phyloP scores from a whole-genome alignment of 2,113 vertebrate species.

The Psittacus erithacus region DNA sequence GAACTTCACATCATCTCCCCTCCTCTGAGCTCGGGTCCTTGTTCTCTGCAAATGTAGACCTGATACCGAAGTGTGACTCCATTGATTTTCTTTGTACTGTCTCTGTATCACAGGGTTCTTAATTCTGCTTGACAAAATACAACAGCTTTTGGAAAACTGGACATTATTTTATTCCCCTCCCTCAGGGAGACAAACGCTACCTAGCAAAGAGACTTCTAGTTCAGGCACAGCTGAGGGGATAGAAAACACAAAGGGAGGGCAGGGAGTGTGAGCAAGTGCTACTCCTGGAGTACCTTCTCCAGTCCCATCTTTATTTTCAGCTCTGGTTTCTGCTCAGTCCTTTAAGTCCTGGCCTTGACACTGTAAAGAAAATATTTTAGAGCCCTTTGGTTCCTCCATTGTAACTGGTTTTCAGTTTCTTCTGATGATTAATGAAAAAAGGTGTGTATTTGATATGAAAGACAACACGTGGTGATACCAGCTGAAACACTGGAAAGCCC shows the following conservation, averaged over 20 bases:
- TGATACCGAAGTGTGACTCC: fast-evolving
- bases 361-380: background rate
- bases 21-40: background rate
- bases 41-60: background rate
- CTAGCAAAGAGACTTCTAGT: background rate
- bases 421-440: background rate
- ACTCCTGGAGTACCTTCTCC: background rate
- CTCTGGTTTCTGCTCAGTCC: background rate
- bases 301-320: background rate
- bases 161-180: background rate
- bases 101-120: background rate
- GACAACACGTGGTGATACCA: background rate
- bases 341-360: background rate
- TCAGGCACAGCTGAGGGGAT: background rate
- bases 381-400: background rate
- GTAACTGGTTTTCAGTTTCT: background rate
- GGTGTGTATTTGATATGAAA: background rate
- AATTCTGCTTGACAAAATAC: background rate
- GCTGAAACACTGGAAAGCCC: constrained; percentile 46
- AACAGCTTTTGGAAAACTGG: background rate
- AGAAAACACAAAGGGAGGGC: background rate
- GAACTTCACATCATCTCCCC: background rate
- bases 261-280: background rate
- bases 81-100: background rate
- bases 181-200: background rate